Evolutionary conservation across 2,113 vertebrate species (phyloP).

Genomic region (Brachirus orientalis): DNA sequence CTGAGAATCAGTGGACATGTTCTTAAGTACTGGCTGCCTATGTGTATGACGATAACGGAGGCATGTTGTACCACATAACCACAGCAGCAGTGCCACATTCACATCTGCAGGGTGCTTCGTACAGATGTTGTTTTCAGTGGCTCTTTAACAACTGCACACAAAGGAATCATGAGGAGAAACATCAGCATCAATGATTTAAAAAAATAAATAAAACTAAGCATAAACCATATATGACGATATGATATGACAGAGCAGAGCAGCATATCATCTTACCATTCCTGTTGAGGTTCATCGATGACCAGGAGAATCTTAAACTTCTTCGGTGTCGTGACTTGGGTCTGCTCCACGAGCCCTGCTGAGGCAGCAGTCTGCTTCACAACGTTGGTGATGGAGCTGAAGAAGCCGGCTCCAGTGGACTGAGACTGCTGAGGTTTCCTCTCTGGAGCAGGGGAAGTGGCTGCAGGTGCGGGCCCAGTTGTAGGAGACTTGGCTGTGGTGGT

Average conservation of each 20-base stretch:
- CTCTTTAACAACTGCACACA: slow-evolving; percentile 22
- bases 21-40: slow-evolving; percentile 1
- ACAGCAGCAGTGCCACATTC: slow-evolving; percentile 40
- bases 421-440: slow-evolving; percentile 76
- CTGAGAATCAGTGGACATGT: slow-evolving; percentile 28
- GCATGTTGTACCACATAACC: slow-evolving; percentile 25
- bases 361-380: slow-evolving; percentile 95
- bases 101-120: slow-evolving; percentile 39
- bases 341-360: slow-evolving; percentile 87
- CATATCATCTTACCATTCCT: slow-evolving; percentile 89
- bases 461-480: slow-evolving; percentile 68
- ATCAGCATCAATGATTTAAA: not conserved
- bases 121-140: slow-evolving; percentile 30
- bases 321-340: slow-evolving; percentile 79
- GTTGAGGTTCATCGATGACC: slow-evolving; percentile 90
- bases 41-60: slow-evolving; percentile 2
- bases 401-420: slow-evolving; percentile 81
- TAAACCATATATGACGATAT: not conserved
- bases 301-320: slow-evolving; percentile 92
- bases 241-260: not conserved
- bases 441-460: slow-evolving; percentile 74
- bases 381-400: slow-evolving; percentile 95
- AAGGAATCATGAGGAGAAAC: not conserved
- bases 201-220: slow-evolving; percentile 1
- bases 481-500: slow-evolving; percentile 72